Evolutionary conservation across 2,797 vertebrate genomes (phyloP), one percentile per base, ranked within the genome.

Genomic region (Agapornis canus): DNA sequence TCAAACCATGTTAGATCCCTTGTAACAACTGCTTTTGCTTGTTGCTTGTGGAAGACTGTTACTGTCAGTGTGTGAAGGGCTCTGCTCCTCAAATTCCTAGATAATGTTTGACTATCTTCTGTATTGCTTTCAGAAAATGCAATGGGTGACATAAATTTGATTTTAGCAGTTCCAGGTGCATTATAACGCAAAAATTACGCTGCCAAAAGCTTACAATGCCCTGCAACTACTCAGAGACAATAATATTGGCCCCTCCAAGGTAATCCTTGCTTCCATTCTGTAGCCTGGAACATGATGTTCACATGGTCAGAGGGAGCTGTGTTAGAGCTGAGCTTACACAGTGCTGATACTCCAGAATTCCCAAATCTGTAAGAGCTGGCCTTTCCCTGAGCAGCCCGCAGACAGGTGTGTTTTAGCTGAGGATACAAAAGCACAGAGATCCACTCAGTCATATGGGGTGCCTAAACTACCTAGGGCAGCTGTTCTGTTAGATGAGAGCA

Each of bases 261-360:
- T 8, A 57, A 61, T 18, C 26, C 35, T 31, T 14, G 26, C 47
- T 89, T 57, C n/a, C 8, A 7, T 52, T 52, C 86, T 14, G 10
- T 39, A 40, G 49, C n/a, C 39, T 85, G 73, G 49, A 88, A 60
- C 26, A n/a, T 0, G 2, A 22, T n/a, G 71, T 10, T 79, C 56
- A 2, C 3, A 1, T 7, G 20, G 42, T 21, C 52, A 65, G 66
- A 70, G 37, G 26, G 29, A 69, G 29, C 49, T 7, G 29, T 10
- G 22, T 21, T 40, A 45, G 29, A 88, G 18, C 57, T 0, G 2
- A 71, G 22, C 15, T 59, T 16, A 6, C 19, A 6, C 0, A 0
- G 1, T 4, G 25, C 57, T 0, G 6, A 14, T 35, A 40, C 14
- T 60, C n/a, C 66, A 37, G 47, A 37, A 27, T 65, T 35, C 54